Percentiles rank a stretch among this genome's conserved stretches.
Evolutionary conservation across 2,797 vertebrate genomes (phyloP).

Genomic region (Ctenopoma multispine): DNA sequence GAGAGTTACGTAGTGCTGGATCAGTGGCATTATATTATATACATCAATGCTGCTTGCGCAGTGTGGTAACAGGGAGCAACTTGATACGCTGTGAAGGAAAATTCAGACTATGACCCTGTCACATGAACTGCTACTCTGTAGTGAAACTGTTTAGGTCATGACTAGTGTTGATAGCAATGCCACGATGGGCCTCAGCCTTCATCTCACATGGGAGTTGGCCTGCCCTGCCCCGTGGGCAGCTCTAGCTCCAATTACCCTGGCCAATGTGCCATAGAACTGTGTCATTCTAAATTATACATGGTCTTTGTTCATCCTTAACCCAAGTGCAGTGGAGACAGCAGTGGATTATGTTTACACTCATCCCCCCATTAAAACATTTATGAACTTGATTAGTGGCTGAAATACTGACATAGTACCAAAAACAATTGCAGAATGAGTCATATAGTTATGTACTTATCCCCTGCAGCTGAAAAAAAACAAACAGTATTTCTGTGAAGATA

Average conservation of each 20-base stretch:
- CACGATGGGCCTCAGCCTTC: constrained; percentile 34
- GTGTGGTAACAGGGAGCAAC: constrained; percentile 63
- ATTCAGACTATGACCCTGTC: constrained; percentile 68
- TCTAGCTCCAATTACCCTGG: constrained; percentile 76
- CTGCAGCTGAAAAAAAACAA: not conserved
- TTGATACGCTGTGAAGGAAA: constrained; percentile 64
- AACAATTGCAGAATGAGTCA: not conserved
- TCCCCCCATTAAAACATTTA: constrained; percentile 80
- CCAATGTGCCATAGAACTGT: constrained; percentile 77
- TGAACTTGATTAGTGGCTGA: constrained; percentile 61
- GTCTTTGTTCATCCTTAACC: constrained; percentile 85
- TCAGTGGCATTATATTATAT: constrained; percentile 41
- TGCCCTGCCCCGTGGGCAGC: constrained; percentile 64
- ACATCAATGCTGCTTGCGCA: constrained; percentile 44
- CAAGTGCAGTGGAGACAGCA: constrained; percentile 81
- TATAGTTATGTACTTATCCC: not conserved
- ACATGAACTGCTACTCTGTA: constrained; percentile 68
- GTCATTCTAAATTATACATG: constrained; percentile 85
- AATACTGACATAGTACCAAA: constrained; percentile 35
- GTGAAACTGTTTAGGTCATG: constrained; percentile 65
- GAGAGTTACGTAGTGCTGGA: constrained; percentile 16
- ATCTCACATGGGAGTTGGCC: constrained; percentile 59
- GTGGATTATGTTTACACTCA: constrained; percentile 86
- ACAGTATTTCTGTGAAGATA: not conserved
- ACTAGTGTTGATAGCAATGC: constrained; percentile 65